Evolutionary conservation across 2,113 vertebrate genomes (phyloP), one percentile per base, ranked within the genome.

Genomic region (Paralichthys olivaceus): DNA sequence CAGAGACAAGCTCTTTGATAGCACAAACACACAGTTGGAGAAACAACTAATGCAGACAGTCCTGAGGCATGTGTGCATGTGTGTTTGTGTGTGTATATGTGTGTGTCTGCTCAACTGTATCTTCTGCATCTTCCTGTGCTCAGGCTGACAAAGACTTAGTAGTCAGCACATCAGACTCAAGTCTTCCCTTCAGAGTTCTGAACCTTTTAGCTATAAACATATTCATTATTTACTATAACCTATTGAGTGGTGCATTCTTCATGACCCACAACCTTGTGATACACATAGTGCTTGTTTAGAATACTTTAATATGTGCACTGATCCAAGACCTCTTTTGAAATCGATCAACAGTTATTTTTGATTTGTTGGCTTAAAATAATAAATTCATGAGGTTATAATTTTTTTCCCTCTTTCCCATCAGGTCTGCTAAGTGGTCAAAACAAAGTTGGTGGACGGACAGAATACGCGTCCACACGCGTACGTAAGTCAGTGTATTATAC

Each of bases 31-130:
- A 75, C 61, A 59, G 70, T 14, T 56, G 40, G 37, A 83, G 70
- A 84, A 58, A 54, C 64, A n/a, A 45, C 53, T 58, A 62, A 34
- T 59, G 72, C 81, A 89, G 79, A 80, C 80, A 75, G 85, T 77
- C 85, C 72, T 77, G 51, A 60, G 85, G 83, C 71, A 2, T 34
- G 20, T 62, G 26, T 49, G 47, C 53, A 28, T 68, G 19, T 57
- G 49, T 56, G 69, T 51, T 32, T 56, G 19, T 70, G 58, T 66
- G 54, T 56, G 79, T 65, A 2, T 47, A 12, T 58, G 22, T 47
- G 45, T 51, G 28, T 70, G 54, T 65, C 58, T 77, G 29, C 28
- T 70, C 2, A 23, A 20, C 23, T 61, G 28, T 69, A 51, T 49
- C 64, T 40, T 55, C 34, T 72, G n/a, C 49, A 22, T 69, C 62